Base-by-base conservation (phyloP, 2,113 vertebrate genomes). In the Ptilonorhynchus violaceus region DNA sequence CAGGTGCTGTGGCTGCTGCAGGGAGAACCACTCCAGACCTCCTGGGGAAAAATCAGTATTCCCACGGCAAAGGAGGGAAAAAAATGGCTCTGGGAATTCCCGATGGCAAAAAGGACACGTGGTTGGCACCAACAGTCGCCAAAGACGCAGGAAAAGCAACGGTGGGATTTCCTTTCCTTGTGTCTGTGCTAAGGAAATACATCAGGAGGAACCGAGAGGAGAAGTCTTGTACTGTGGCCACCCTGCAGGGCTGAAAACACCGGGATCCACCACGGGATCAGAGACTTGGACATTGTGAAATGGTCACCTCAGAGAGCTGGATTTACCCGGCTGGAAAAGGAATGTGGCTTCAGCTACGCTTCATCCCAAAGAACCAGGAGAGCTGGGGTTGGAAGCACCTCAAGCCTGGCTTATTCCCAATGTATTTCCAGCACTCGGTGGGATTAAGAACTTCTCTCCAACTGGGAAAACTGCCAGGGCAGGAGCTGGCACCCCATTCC, bases 341-440 rank as follows among this genome's bases (percentile, higher is more conserved):
- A 47, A 47, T 10, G 46, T 47, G 46, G 46, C 46, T 47, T 47
- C 20, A 13, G 13, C 37, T 39, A 39, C 37, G 37, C 37, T 39
- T 39, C 37, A 39, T 39, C 37, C 37, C 37, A 39, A 8, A 39
- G 37, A 39, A 39, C 37, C 37, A 39, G 37, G 37, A 39, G 37
- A 39, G 37, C 37, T 39, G 37, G 37, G 37, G 37, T 39, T 39
- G 37, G 37, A 39, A 10, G 37, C 37, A 39, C 37, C 37, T 39
- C 37, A 39, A 39, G 37, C 18, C 33, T 0, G 13, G 20, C 16
- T 27, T 14, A 16, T 80, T 74, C 44, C 53, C 2, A 24, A 28
- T 1, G 0, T 62, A 10, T 66, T 77, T 60, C 64, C 42, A 60
- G 73, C n/a, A 30, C 49, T 63, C 1, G 0, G 6, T 21, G n/a